Base-by-base conservation (phyloP, 2,797 vertebrate genomes). In the Sebastes iracundus region DNA sequence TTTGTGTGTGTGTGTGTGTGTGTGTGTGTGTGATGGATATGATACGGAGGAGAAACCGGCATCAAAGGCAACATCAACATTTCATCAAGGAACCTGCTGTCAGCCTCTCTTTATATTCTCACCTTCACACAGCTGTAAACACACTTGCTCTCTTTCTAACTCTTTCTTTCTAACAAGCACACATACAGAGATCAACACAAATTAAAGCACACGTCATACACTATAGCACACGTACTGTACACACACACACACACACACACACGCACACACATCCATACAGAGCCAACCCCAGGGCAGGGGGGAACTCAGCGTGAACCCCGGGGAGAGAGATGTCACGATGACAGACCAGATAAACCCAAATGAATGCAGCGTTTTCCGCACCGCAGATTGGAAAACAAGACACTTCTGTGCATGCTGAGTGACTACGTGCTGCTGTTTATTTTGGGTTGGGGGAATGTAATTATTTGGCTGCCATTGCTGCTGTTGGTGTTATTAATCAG, bases 401-500 rank as follows among this genome's bases (percentile, higher is more conserved):
- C 62, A 63, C 62, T 77, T 82, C 38, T 70, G 77, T 20, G 58
- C 72, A 77, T 33, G 35, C 72, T 13, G 59, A 35, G 71, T 10
- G 68, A 79, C 84, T 79, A 10, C 87, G 33, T 8, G 86, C 82
- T 82, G 83, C 69, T 86, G 81, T 88, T 92, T 88, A 79, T 85
- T 90, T 87, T 81, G 84, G 65, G 46, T 52, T 14, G 69, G 38
- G 38, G 61, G 70, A 88, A 81, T 81, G 79, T 85, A 81, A 90
- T 90, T 87, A 92, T 87, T 86, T 86, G 74, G 61, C 77, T 81
- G 80, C 82, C 70, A 68, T 70, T 53, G 71, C 74, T 77, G 80
- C 73, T 83, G 73, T 73, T 77, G 62, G 33, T 75, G 56, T 86
- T 85, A 90, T 88, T 87, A 90, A 92, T 88, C 73, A 84, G 77